Evolutionary conservation across 2,888 invertebrate species (phyloP), one percentile per base, ranked within the genome.

Genomic region (Keiferia lycopersicella): DNA sequence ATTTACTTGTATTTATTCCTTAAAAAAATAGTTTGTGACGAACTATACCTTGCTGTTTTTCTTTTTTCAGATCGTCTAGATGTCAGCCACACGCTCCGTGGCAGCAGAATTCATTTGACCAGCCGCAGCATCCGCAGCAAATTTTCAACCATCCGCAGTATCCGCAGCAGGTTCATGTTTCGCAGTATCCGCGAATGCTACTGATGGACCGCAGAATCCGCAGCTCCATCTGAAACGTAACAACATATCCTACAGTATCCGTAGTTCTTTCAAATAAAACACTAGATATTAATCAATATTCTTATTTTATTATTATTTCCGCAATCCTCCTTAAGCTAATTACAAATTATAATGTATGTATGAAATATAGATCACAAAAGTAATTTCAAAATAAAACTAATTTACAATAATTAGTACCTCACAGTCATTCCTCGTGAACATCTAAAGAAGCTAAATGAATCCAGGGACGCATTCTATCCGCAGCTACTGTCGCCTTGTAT

Each of bases 391-490:
- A 6, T 26, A 8, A 1, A n/a, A 6, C 30, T 30, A 4, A 30
- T 30, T 30, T 34, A 10, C 34, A 34, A 34, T 34, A 4, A 34
- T 10, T 10, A 34, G 8, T 26, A 26, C 3, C 26, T 34, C 11
- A 30, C 26, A 56, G 20, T 56, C 16, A 56, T 0, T 34, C 51
- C n/a, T 51, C 22, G 14, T 56, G n/a, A n/a, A 56, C 30, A 30
- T 34, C 58, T 38, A 58, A 20, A 12, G 58, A 14, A 8, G n/a
- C 38, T 20, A 60, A 20, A 30, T 60, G 30, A 14, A 60, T 60
- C 60, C 60, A 60, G 6, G 60, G 45, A 22, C 60, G 60, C 41
- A 60, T 60, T 14, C 60, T 41, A 60, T 60, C 60, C 11, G 60
- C 60, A 14, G 60, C 60, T 22, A 60, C 45, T 12, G 10, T 45